phyloP scores from a whole-genome alignment of 2,888 invertebrate genomes.

The Lasioglossum zephyrum region DNA sequence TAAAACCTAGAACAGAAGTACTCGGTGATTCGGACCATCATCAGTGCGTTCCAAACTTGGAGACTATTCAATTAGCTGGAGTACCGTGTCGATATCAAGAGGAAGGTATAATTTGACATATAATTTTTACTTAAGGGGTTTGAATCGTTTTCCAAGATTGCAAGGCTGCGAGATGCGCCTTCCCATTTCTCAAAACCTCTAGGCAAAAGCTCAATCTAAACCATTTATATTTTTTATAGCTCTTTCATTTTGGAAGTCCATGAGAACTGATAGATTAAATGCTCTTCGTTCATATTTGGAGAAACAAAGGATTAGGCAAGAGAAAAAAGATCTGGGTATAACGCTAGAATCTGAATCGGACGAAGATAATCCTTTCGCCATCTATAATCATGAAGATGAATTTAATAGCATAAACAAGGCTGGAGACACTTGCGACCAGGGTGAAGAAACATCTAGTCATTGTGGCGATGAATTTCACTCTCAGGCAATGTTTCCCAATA shows the following conservation, averaged over 20 bases:
- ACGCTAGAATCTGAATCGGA: constrained; percentile 78
- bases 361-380: constrained; percentile 78
- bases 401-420: constrained; percentile 16
- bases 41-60: constrained; percentile 76
- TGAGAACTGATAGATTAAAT: constrained; percentile 73
- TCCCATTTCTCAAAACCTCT: too few relatives aligned
- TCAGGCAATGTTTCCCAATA: neutral
- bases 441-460: constrained; percentile 5
- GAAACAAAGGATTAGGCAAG: constrained; percentile 77
- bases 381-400: constrained; percentile 71
- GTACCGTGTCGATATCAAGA: constrained; percentile 77
- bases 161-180: too few relatives aligned
- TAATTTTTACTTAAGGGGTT: too few relatives aligned
- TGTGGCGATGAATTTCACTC: neutral
- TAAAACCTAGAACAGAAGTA: constrained; percentile 84
- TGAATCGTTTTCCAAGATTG: too few relatives aligned
- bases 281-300: constrained; percentile 77
- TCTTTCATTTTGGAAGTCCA: constrained; percentile 75
- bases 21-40: constrained; percentile 77
- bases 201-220: too few relatives aligned
- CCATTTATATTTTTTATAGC: constrained; percentile 65
- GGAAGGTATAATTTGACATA: constrained; percentile 66
- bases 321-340: constrained; percentile 76
- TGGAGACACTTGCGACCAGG: neutral
- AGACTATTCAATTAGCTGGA: constrained; percentile 75